Evolutionary conservation across 2,797 vertebrate genomes (phyloP), one percentile per base, ranked within the genome.

Genomic region (Nannoperca obscura): DNA sequence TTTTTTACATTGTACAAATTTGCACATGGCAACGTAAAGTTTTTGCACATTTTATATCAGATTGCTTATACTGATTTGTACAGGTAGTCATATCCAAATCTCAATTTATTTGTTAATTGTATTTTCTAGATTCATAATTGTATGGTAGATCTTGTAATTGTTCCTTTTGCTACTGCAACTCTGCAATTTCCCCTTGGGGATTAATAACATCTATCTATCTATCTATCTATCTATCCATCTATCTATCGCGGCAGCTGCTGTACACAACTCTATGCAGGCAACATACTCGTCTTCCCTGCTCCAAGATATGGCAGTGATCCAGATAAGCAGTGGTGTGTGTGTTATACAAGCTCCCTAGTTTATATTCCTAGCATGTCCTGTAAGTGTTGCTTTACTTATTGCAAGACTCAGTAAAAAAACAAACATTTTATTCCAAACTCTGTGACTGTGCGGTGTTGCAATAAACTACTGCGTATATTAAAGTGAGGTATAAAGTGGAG

Each of bases 311-410:
- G 70, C 61, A 77, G 17, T 49, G 52, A 44, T 67, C 69, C 46
- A 62, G 24, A 44, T 63, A 54, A 68, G 27, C 30, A 68, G 32
- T 66, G 32, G 22, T 32, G 42, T 22, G 19, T 30, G 30, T 71
- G 8, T 75, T 42, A 22, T 58, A 74, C n/a, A 63, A 74, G 20
- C 36, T 49, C 52, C 17, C 17, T 62, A n/a, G 2, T 77, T 85
- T 42, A 55, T 66, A 83, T 83, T 61, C 57, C 50, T 8, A n/a
- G 6, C 59, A 71, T 59, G 55, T 17, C 32, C 50, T 57, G 15
- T 64, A 62, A 52, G n/a, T 75, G 15, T 22, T 74, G 47, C 61
- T 60, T 22, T 40, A 62, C 50, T 47, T 63, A 60, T 36, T 75
- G 44, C 57, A 64, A 60, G 24, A 57, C 27, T 53, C 22, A 42